These are phyloP conservation scores for Escarpia spicata DNA, from an alignment of 2,888 invertebrate genomes.

Conservation along the genomic window DNA sequence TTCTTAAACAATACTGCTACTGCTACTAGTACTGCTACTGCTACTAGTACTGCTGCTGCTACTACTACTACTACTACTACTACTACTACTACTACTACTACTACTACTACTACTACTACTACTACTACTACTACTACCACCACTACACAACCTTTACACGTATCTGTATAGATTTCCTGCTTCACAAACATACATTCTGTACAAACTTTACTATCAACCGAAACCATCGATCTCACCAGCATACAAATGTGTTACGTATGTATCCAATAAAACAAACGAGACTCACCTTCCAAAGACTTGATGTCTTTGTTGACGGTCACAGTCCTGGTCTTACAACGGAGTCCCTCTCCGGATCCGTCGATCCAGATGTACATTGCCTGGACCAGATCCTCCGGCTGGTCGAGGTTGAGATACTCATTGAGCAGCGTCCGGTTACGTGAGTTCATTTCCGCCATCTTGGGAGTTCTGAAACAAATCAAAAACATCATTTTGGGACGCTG, in stretches of 20 bases:
- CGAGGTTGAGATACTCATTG: constrained; percentile 47
- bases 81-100: no score
- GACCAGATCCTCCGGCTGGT: constrained; percentile 48
- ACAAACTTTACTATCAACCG: not conserved
- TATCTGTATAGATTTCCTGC: no score
- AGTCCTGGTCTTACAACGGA: constrained; percentile 55
- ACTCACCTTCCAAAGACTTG: not conserved
- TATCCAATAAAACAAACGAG: not conserved
- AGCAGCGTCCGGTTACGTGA: constrained; percentile 46
- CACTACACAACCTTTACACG: no score
- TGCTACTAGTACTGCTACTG: no score
- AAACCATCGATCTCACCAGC: not conserved
- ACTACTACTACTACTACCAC: no score
- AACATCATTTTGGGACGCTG: not conserved
- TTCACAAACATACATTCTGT: no score
- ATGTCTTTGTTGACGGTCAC: constrained; percentile 68
- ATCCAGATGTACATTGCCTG: constrained; percentile 60
- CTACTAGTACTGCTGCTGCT: no score
- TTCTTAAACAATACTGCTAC: no score
- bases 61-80: no score
- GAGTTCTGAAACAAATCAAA: not conserved
- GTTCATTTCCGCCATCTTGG: constrained; percentile 20
- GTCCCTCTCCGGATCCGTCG: constrained; percentile 56
- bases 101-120: no score
- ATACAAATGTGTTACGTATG: not conserved